These are phyloP conservation scores for Pogoniulus pusillus DNA, from an alignment of 2,797 vertebrate genomes.

Conservation along the genomic window DNA sequence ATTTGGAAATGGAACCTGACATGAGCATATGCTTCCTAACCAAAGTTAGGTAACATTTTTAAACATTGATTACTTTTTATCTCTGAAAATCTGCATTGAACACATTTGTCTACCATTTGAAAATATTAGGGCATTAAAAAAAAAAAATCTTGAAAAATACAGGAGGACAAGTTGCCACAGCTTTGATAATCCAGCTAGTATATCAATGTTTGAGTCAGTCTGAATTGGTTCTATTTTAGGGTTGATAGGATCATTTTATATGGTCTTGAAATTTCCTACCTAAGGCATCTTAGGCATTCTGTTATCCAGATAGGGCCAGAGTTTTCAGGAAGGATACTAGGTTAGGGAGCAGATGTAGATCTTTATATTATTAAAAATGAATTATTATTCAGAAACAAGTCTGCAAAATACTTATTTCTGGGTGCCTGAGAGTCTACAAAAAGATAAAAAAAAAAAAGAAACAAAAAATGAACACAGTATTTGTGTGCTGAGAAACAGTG, in stretches of 20 bases:
- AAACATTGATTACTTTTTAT: not conserved
- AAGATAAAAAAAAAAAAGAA: not conserved
- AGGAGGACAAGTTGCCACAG: not conserved
- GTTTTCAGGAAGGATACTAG: not conserved
- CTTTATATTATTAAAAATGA: not conserved
- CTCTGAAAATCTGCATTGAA: not conserved
- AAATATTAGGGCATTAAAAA: not conserved
- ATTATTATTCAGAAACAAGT: not conserved
- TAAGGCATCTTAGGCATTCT: not conserved
- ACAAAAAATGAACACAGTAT: not conserved
- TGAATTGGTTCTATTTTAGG: not conserved
- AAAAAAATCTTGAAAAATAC: not conserved
- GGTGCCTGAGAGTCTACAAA: not conserved
- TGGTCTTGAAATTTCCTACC: not conserved
- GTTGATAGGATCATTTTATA: not conserved
- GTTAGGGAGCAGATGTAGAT: not conserved
- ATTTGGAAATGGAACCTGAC: not conserved
- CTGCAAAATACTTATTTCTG: not conserved
- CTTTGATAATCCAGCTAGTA: not conserved
- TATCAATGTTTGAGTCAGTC: not conserved
- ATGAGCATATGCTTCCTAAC: not conserved
- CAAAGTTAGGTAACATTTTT: not conserved
- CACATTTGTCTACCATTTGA: not conserved
- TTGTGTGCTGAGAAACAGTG: not conserved
- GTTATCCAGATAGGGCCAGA: fast-evolving